These are phyloP conservation scores for Rhabdomys pumilio DNA, from an alignment of 2,797 vertebrate genomes.

Conservation along the genomic window DNA sequence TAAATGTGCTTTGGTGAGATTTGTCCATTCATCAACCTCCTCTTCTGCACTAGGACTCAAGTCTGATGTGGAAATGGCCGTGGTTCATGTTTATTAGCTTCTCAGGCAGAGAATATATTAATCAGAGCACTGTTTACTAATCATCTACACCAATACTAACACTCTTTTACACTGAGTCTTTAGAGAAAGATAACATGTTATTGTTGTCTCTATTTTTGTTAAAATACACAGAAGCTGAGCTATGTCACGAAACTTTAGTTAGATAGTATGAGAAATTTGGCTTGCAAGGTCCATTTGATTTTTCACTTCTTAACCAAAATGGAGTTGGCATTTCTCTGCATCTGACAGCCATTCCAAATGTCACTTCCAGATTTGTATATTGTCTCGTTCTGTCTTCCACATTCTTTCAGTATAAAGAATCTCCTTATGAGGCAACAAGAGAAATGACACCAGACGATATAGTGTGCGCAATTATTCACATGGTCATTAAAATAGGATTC, in stretches of 20 bases:
- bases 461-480: neutral
- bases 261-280: constrained; percentile 9
- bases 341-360: neutral
- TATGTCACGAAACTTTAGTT: constrained; percentile 1
- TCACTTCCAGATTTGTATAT: constrained; percentile 2
- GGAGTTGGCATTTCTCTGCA: neutral
- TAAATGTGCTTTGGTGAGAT: neutral
- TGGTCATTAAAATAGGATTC: neutral
- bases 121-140: constrained; percentile 1
- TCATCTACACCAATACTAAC: neutral
- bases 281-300: constrained; percentile 20
- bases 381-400: neutral
- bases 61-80: neutral
- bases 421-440: neutral
- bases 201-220: constrained; percentile 3
- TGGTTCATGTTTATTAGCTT: neutral
- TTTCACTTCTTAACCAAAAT: constrained; percentile 39
- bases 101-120: neutral
- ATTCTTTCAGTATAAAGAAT: neutral
- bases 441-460: neutral
- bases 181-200: constrained; percentile 44
- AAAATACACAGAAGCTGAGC: neutral
- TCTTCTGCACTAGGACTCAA: neutral
- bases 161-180: constrained; percentile 48
- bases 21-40: neutral